These are phyloP conservation scores for Trachymyrmex septentrionalis DNA, from an alignment of 1,140 invertebrate genomes.

Conservation along the genomic window DNA sequence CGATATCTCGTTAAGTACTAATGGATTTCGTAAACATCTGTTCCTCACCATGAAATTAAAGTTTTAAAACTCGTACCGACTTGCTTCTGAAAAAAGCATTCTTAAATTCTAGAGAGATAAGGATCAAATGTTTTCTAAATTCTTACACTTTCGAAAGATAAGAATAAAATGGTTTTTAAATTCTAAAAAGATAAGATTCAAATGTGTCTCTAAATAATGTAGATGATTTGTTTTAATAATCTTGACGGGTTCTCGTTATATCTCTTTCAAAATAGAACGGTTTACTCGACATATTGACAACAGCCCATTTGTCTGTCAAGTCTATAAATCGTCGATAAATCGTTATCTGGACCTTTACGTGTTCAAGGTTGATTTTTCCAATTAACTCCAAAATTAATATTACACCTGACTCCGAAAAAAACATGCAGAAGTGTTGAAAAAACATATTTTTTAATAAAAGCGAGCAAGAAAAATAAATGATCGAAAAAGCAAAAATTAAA, in stretches of 20 bases:
- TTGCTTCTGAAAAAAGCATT: not conserved
- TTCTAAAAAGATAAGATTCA: not conserved
- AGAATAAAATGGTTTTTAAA: not conserved
- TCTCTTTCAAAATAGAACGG: conserved; percentile 23
- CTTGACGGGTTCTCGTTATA: not conserved
- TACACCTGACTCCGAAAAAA: not conserved
- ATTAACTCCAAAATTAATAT: not conserved
- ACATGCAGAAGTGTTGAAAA: not conserved
- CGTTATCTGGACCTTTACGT: conserved; percentile 23
- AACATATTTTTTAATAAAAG: not conserved
- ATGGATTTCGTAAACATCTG: not conserved
- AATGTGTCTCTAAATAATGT: not conserved
- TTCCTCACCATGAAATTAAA: not conserved
- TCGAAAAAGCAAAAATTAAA: not conserved
- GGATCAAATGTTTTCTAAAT: not conserved
- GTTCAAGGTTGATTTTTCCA: conserved; percentile 1
- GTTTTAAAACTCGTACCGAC: not conserved
- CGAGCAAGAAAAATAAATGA: not conserved
- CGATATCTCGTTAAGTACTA: not conserved
- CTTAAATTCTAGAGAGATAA: not conserved
- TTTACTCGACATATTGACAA: conserved; percentile 29
- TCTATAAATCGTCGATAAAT: conserved; percentile 28
- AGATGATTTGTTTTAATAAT: not conserved
- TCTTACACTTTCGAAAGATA: no score
- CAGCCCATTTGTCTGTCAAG: conserved; percentile 22